Conservation (phyloP, 2,888 invertebrate species). For the Micoletzkya japonica region DNA sequence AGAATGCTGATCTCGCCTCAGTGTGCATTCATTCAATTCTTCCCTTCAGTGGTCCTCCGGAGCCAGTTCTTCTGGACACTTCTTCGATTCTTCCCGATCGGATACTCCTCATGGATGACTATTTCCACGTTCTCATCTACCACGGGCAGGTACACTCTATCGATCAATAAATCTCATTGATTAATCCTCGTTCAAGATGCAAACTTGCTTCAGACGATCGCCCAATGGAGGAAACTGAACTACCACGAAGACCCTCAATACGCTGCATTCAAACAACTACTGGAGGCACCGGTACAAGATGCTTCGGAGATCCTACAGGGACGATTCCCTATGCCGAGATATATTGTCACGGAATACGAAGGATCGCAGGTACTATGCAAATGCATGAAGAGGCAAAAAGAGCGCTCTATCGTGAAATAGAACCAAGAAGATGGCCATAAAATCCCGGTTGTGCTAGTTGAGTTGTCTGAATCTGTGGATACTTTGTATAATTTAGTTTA, state of each 20-base stretch:
- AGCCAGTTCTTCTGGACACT: slow-evolving; percentile 91
- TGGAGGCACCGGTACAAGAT: slow-evolving; percentile 81
- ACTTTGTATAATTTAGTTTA: too few relatives aligned
- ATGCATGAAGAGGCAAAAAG: too few relatives aligned
- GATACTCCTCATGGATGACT: slow-evolving; percentile 98
- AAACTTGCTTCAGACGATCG: slow-evolving; percentile 82
- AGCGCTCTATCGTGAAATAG: too few relatives aligned
- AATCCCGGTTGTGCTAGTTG: too few relatives aligned
- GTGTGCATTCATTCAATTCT: neutral
- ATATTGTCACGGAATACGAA: slow-evolving; percentile 98
- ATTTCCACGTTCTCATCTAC: slow-evolving; percentile 99
- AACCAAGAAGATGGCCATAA: too few relatives aligned
- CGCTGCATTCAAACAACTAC: slow-evolving; percentile 91
- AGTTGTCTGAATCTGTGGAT: too few relatives aligned
- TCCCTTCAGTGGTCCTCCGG: slow-evolving; percentile 54
- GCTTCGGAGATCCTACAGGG: slow-evolving; percentile 77
- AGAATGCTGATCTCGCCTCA: too few relatives aligned
- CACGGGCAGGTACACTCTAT: slow-evolving; percentile 97
- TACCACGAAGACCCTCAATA: slow-evolving; percentile 97
- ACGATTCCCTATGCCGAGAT: slow-evolving; percentile 96
- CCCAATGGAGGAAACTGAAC: slow-evolving; percentile 90
- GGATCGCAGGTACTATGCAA: slow-evolving; percentile 79
- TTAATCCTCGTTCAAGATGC: too few relatives aligned
- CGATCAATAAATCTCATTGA: too few relatives aligned
- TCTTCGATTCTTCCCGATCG: slow-evolving; percentile 95